Conservation (phyloP, 1,140 invertebrate species). For the Halictus rubicundus region DNA sequence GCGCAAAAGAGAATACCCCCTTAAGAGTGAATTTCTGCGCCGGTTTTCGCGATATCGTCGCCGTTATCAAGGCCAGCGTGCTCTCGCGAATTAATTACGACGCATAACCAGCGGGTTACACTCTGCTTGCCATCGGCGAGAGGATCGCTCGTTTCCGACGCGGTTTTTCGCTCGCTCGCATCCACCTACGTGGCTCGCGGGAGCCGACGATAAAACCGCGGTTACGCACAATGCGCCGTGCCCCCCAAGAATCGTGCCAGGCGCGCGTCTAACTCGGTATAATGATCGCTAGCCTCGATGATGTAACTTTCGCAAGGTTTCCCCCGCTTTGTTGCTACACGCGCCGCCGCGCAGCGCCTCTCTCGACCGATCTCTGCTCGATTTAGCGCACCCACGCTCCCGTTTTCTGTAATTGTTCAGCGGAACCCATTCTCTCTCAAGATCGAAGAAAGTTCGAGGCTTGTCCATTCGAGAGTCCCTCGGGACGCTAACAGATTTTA, state of each 20-base stretch:
- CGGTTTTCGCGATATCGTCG: neutral
- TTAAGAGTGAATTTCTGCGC: too few relatives aligned
- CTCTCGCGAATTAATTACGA: conserved; percentile 11
- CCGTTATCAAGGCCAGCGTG: conserved; percentile 23
- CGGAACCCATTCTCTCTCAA: neutral
- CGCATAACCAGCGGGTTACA: neutral
- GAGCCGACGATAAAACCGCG: conserved; percentile 25
- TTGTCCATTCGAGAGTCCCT: neutral
- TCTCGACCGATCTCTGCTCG: conserved; percentile 32
- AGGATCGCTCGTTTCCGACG: conserved; percentile 8
- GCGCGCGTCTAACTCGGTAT: conserved; percentile 57
- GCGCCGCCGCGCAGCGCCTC: neutral
- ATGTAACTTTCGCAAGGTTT: conserved; percentile 75
- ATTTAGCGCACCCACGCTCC: conserved; percentile 52
- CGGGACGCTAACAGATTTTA: too few relatives aligned
- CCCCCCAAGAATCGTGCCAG: conserved; percentile 63
- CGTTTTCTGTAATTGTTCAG: conserved; percentile 3
- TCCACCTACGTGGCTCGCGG: conserved; percentile 7
- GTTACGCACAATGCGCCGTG: conserved; percentile 51
- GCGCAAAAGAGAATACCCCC: too few relatives aligned
- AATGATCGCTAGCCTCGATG: conserved; percentile 70
- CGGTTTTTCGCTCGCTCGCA: neutral
- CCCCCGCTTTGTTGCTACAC: conserved; percentile 49
- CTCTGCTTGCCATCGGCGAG: conserved; percentile 15
- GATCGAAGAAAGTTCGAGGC: neutral